Base-by-base conservation (phyloP, 2,888 invertebrate species). In the Dyspetes luteomarginatus region DNA sequence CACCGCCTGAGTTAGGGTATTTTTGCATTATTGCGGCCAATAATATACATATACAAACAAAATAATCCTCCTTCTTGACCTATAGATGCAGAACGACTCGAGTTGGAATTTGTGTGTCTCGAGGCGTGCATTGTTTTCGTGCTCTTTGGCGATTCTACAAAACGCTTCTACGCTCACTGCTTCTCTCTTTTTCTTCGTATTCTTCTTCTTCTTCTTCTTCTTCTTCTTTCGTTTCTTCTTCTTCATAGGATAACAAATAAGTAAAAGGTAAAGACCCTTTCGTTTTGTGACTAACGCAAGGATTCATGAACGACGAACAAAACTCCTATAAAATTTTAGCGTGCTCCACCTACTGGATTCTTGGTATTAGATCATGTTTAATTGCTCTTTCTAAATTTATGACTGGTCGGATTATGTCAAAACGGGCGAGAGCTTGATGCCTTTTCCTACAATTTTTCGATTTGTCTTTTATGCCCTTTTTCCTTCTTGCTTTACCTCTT, bases 281-380 rank as follows among this genome's bases (percentile, higher is more conserved):
- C 81, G 71, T 74, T 78, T 74, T 67, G 73, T 80, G 15, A 17
- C 24, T 30, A 45, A 24, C 24, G 50, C 50, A 58, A 52, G 76
- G 67, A 67, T 56, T 76, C 30, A n/a, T 41, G 22, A 58, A 48
- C 43, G 52, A 5, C 41, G 26, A 64, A 43, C 64, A 55, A 60
- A 64, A 68, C 72, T 76, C 56, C 75, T 82, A 80, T 79, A 82
- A 79, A 79, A 72, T 67, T 72, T 52, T 30, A 17, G 65, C 50
- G 24, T 69, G 71, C 71, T 64, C 56, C 82, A 64, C 72, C 79
- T 68, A 68, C 52, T 26, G 71, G 41, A 64, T 82, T 83, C 73
- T 79, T 69, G 65, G 78, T 82, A 79, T 82, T 83, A 83, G 82
- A 82, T 83, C 82, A 83, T 76, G 71, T 73, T 72, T 75, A 78